Conservation (phyloP, 1,140 invertebrate species). For the Anastrepha obliqua region DNA sequence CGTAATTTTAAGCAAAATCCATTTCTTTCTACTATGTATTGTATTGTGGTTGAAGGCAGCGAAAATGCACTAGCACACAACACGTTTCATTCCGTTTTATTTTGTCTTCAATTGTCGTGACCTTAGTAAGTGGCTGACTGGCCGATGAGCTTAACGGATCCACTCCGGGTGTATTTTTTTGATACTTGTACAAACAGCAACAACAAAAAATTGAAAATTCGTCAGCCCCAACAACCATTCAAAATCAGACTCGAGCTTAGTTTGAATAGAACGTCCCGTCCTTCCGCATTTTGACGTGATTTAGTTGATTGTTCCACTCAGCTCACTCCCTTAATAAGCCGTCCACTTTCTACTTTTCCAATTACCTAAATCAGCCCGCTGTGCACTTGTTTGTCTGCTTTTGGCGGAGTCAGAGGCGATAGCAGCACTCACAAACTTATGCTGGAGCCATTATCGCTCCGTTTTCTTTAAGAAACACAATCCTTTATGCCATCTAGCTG, state of each 20-base stretch:
- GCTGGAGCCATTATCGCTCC: no score
- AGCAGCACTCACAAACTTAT: no score
- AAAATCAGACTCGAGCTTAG: background rate
- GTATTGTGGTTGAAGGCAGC: background rate
- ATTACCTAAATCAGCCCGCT: no score
- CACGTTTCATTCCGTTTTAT: background rate
- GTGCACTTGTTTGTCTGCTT: no score
- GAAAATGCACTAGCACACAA: background rate
- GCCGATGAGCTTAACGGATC: background rate
- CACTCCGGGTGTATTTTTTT: background rate
- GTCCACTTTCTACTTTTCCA: no score
- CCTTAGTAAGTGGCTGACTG: background rate
- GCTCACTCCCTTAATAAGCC: no score
- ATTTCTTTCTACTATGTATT: background rate
- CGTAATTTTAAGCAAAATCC: conserved; percentile 1
- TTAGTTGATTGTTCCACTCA: no score
- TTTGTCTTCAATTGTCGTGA: background rate
- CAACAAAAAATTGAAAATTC: background rate
- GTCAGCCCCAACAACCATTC: background rate
- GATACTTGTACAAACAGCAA: background rate
- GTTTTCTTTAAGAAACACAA: no score
- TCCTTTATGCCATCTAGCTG: no score
- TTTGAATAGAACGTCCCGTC: background rate
- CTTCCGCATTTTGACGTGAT: background rate
- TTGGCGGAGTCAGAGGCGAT: no score